Evolutionary conservation across 2,797 vertebrate species (phyloP).

Genomic region (Tarsius wallacei): DNA sequence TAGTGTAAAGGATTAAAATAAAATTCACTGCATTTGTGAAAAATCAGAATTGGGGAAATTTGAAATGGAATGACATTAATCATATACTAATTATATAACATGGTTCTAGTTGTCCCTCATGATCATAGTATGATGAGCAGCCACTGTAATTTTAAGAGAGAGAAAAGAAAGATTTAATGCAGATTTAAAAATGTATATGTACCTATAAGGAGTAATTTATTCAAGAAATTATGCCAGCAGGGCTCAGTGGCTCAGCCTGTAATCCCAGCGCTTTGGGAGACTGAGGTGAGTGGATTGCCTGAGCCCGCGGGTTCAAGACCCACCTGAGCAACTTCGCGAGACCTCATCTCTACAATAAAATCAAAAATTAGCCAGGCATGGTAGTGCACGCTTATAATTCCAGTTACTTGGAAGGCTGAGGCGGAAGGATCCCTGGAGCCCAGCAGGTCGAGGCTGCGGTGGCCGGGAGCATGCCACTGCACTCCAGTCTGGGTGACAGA

Average conservation of each 20-base stretch:
- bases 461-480: background rate
- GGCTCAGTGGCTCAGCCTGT: too few relatives aligned
- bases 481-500: background rate
- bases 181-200: background rate
- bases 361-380: too few relatives aligned
- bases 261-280: too few relatives aligned
- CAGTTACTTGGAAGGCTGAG: background rate
- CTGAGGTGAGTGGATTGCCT: too few relatives aligned
- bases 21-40: constrained; percentile 9
- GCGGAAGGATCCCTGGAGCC: background rate
- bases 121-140: background rate
- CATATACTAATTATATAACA: background rate
- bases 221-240: too few relatives aligned
- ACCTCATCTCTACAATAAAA: too few relatives aligned
- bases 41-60: background rate
- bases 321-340: too few relatives aligned
- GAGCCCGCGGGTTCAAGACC: too few relatives aligned
- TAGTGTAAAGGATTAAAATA: background rate
- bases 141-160: background rate
- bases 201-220: background rate
- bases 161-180: background rate
- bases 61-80: background rate
- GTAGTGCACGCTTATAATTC: too few relatives aligned
- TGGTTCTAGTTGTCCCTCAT: background rate
- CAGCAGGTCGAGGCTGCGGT: background rate